Percentiles rank a stretch among this genome's conserved stretches.
Conservation (phyloP, 2,797 vertebrate genomes). For the Chlorospingus semifuscus region DNA sequence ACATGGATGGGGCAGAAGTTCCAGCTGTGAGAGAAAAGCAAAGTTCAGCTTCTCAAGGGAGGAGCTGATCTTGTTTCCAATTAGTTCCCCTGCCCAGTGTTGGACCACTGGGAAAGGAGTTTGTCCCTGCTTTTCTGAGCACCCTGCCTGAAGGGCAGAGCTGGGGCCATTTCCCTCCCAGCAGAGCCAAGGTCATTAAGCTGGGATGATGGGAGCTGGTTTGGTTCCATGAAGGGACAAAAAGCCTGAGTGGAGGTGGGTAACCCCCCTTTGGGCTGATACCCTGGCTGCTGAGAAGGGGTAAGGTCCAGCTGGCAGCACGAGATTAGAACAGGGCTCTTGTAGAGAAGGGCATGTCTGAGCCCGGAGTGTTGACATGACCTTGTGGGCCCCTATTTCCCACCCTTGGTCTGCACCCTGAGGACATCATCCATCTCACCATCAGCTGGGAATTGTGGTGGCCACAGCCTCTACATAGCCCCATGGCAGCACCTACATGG, state of each 20-base stretch:
- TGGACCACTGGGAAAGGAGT: neutral
- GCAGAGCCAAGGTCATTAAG: neutral
- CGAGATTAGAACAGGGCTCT: neutral
- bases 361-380: rapidly evolving
- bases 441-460: neutral
- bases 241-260: neutral
- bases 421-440: neutral
- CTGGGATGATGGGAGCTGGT: neutral
- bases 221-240: neutral
- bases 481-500: neutral
- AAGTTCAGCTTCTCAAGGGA: neutral
- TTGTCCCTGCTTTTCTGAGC: neutral
- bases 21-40: neutral
- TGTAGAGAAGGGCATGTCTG: neutral
- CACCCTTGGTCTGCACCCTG: neutral
- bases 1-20: neutral
- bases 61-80: neutral
- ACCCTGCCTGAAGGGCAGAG: neutral
- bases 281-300: neutral
- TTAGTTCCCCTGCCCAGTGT: rapidly evolving
- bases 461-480: neutral
- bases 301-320: neutral
- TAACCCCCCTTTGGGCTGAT: neutral
- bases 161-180: neutral
- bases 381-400: rapidly evolving